Conservation (phyloP, 2,113 vertebrate genomes). For the Crotophaga sulcirostris region DNA sequence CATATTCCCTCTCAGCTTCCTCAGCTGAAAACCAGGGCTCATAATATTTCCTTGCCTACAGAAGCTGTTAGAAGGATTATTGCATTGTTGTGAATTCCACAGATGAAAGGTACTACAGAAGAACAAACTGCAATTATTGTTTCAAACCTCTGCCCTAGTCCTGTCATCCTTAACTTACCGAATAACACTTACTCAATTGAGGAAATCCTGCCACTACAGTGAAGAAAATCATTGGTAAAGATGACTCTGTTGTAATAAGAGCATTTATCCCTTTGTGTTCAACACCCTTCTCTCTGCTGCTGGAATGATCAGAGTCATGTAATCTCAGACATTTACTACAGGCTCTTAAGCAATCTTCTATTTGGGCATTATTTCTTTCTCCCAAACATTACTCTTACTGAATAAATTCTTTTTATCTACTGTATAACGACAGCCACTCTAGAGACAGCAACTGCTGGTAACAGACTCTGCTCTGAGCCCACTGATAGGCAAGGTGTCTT, state of each 20-base stretch:
- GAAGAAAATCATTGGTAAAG: slow-evolving; percentile 29
- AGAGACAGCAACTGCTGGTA: background rate
- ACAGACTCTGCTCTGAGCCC: background rate
- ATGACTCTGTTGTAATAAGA: slow-evolving; percentile 19
- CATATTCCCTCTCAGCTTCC: background rate
- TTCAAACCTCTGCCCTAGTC: slow-evolving; percentile 57
- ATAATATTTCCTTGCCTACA: background rate
- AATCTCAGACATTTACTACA: background rate
- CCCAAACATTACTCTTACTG: background rate
- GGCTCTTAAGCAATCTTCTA: background rate
- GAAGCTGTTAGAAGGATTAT: slow-evolving; percentile 49
- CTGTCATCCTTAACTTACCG: slow-evolving; percentile 31
- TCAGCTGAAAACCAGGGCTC: background rate
- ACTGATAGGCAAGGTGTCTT: background rate
- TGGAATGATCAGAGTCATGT: background rate
- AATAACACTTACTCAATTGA: slow-evolving; percentile 31
- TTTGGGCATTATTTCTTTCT: background rate
- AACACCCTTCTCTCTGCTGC: background rate
- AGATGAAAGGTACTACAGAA: slow-evolving; percentile 56
- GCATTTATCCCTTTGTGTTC: slow-evolving; percentile 29
- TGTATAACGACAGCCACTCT: background rate
- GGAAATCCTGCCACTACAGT: slow-evolving; percentile 22
- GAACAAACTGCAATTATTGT: slow-evolving; percentile 58
- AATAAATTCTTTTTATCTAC: background rate
- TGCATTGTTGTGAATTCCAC: slow-evolving; percentile 44